Conservation (phyloP, 2,797 vertebrate genomes). For the Sorex maritimensis region DNA sequence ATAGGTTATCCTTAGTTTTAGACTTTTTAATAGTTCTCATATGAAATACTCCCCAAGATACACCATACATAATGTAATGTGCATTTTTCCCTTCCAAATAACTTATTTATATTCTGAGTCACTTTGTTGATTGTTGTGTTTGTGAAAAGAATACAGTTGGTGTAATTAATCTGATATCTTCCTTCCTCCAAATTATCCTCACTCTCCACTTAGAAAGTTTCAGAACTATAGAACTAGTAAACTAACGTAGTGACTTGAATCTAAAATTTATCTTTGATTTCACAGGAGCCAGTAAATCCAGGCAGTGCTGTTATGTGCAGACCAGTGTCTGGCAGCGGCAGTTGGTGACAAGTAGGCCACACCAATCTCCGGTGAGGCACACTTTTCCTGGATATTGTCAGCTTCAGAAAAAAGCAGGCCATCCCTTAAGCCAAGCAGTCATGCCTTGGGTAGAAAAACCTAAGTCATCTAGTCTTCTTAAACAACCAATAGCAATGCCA, state of each 20-base stretch:
- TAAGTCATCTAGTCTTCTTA: neutral
- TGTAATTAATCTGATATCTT: no score
- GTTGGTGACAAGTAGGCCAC: constrained; percentile 70
- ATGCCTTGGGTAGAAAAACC: neutral
- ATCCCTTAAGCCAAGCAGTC: constrained; percentile 11
- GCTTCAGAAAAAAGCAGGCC: neutral
- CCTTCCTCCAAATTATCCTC: neutral
- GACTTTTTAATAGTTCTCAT: no score
- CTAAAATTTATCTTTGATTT: neutral
- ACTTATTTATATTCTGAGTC: no score
- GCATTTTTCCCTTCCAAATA: no score
- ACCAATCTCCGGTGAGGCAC: constrained; percentile 58
- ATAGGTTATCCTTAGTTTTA: no score
- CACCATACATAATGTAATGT: no score
- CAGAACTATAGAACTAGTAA: neutral
- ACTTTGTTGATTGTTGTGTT: no score
- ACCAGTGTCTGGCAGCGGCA: constrained; percentile 7
- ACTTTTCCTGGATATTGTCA: constrained; percentile 64
- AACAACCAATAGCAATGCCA: neutral
- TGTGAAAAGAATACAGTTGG: no score
- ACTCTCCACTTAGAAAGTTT: neutral
- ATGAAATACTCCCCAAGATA: no score
- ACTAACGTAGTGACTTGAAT: neutral
- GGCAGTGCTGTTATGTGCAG: constrained; percentile 71
- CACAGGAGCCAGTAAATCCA: constrained; percentile 49